A percentile compares a stretch with the other conserved stretches of the same genome.
These are phyloP conservation scores for Pelagia noctiluca DNA, from an alignment of 30 jellyfish, hydroid and myxozoan genomes.

Conservation along the genomic window DNA sequence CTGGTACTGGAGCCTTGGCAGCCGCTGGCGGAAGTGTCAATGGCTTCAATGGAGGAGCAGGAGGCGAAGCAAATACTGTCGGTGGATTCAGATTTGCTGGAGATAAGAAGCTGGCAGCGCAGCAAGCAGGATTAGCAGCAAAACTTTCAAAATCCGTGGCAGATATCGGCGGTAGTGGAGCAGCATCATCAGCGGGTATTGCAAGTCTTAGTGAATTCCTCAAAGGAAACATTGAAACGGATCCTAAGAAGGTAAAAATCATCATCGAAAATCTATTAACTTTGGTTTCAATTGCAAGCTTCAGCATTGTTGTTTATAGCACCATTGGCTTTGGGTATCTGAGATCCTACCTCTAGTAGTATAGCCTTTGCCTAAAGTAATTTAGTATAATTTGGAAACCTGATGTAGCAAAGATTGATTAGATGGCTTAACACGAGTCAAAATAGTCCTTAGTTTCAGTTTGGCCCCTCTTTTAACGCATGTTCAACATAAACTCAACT, in stretches of 20 bases:
- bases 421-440: too few relatives aligned
- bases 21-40: constrained; percentile 79
- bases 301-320: too few relatives aligned
- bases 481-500: background rate
- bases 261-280: too few relatives aligned
- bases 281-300: too few relatives aligned
- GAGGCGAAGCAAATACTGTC: constrained; percentile 61
- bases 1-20: constrained; percentile 71
- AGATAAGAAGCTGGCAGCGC: constrained; percentile 75
- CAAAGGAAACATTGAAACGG: constrained; percentile 66
- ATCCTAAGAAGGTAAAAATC: constrained; percentile 73
- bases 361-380: too few relatives aligned
- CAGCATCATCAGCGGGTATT: constrained; percentile 82
- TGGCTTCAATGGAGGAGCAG: constrained; percentile 77
- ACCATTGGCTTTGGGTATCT: too few relatives aligned
- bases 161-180: constrained; percentile 86
- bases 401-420: too few relatives aligned
- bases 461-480: too few relatives aligned
- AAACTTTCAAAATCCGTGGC: constrained; percentile 81
- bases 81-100: constrained; percentile 85
- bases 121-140: constrained; percentile 87
- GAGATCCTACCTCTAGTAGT: too few relatives aligned
- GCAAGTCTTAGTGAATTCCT: constrained; percentile 73
- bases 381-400: too few relatives aligned
- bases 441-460: too few relatives aligned